These are phyloP conservation scores for Stomorhina lunata DNA, from an alignment of 2,888 invertebrate species.

Conservation along the genomic window DNA sequence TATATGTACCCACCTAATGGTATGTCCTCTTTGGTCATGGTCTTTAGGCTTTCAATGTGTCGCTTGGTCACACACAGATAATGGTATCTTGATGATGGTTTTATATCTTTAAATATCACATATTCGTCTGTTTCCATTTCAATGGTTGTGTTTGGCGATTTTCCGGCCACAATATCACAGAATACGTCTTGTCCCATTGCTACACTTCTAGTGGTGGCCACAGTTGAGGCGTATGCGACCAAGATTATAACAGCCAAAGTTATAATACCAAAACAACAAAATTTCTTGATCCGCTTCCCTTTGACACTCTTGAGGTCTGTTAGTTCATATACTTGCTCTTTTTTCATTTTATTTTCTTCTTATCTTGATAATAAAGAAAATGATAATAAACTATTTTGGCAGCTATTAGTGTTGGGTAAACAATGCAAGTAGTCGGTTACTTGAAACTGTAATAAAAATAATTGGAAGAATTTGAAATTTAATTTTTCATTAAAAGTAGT, in stretches of 20 bases:
- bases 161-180: conserved; percentile 86
- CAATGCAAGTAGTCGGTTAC: neutral
- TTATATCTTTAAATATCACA: conserved; percentile 90
- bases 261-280: conserved; percentile 52
- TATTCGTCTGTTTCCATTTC: conserved; percentile 87
- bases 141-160: conserved; percentile 82
- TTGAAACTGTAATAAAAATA: too few species aligned
- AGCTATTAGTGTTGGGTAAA: conserved; percentile 27
- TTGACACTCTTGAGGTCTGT: neutral
- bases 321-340: neutral
- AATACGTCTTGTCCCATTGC: conserved; percentile 83
- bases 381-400: conserved; percentile 31
- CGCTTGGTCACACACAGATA: conserved; percentile 88
- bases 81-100: conserved; percentile 90
- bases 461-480: too few species aligned
- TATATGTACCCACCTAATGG: conserved; percentile 83
- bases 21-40: conserved; percentile 84
- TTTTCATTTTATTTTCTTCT: conserved; percentile 35
- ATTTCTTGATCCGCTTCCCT: conserved; percentile 49
- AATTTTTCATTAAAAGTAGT: too few species aligned
- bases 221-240: conserved; percentile 42
- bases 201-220: neutral
- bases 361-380: conserved; percentile 31
- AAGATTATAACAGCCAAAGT: conserved; percentile 49
- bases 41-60: conserved; percentile 88